phyloP scores from a whole-genome alignment of 2,888 invertebrate genomes.

The Metellina segmentata region DNA sequence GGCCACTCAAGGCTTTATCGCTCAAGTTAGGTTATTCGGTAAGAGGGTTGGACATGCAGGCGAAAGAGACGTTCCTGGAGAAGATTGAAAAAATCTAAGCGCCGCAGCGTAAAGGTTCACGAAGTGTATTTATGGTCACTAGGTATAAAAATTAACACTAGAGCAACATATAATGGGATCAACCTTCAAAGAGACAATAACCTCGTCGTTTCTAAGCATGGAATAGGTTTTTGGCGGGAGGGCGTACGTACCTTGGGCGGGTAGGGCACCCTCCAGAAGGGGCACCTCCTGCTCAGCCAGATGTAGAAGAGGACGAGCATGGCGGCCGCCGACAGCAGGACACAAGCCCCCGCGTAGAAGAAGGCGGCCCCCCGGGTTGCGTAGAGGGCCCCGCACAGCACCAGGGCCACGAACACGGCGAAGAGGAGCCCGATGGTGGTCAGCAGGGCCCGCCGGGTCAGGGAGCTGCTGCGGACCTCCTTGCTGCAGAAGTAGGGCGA shows the following conservation, averaged over 20 bases:
- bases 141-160: no score
- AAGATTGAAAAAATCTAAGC: no score
- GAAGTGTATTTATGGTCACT: no score
- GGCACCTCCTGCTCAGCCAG: slow-evolving; percentile 42
- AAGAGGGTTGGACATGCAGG: no score
- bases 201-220: no score
- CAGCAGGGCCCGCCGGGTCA: slow-evolving; percentile 47
- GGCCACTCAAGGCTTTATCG: no score
- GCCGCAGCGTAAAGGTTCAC: no score
- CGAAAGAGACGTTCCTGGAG: no score
- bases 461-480: slow-evolving; percentile 3
- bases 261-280: slow-evolving; percentile 33
- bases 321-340: slow-evolving; percentile 46
- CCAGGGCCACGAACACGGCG: slow-evolving; percentile 15
- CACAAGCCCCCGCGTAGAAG: slow-evolving; percentile 38
- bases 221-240: no score
- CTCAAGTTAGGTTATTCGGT: no score
- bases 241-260: slow-evolving; percentile 43
- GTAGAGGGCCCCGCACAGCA: slow-evolving; percentile 49
- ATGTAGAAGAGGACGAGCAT: slow-evolving; percentile 57
- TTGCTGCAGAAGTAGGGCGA: slow-evolving; percentile 49
- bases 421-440: slow-evolving; percentile 38
- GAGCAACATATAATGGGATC: no score
- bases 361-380: slow-evolving; percentile 28
- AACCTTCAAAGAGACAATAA: no score